Base-by-base conservation (phyloP, 2,888 invertebrate genomes). In the Drosophila rellima region DNA sequence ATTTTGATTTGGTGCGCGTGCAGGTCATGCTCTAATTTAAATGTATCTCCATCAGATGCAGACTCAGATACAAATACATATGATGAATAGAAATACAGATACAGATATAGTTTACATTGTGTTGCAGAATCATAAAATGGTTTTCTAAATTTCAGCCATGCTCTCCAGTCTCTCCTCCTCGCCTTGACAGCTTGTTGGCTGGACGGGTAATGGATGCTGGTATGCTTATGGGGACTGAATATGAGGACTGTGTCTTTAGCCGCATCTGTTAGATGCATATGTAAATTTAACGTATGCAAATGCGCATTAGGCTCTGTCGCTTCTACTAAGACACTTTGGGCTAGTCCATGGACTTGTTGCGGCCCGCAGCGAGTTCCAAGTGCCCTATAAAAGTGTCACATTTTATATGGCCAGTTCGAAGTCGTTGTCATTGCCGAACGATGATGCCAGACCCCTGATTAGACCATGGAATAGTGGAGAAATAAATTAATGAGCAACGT, bases 301-400 rank as follows among this genome's bases (percentile, higher is more conserved):
- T 82, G 85, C 57, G 56, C 56, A 70, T 70, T 72, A 64, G 57
- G 39, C 59, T 63, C 45, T 29, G 2, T 23, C 50, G 29, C 26
- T 23, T 20, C 7, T 33, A 10, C 26, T 13, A 11, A 8, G 15
- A 29, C 15, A 31, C 42, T 60, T 62, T 62, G 31, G 50, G 40
- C 50, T 59, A 15, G 39, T 37, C 39, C 33, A 44, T 39, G 45
- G 45, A 35, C 26, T 45, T 8, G 57, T 15, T 35, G 57, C 68
- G 35, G 57, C 82, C 82, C 82, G 82, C 74, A 64, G 77, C 68
- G 67, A 71, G 78, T 87, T 83, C 87, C 82, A 59, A 84, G 72
- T 80, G 87, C 84, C 73, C 83, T 80, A 87, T 84, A 87, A 84
- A 87, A 87, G 88, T 87, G 87, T 84, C 83, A 77, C 87, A 65